A percentile compares a stretch with the other conserved stretches of the same genome.
These are phyloP conservation scores for Arctopsyche grandis DNA, from an alignment of 1,140 invertebrate species.

Conservation along the genomic window DNA sequence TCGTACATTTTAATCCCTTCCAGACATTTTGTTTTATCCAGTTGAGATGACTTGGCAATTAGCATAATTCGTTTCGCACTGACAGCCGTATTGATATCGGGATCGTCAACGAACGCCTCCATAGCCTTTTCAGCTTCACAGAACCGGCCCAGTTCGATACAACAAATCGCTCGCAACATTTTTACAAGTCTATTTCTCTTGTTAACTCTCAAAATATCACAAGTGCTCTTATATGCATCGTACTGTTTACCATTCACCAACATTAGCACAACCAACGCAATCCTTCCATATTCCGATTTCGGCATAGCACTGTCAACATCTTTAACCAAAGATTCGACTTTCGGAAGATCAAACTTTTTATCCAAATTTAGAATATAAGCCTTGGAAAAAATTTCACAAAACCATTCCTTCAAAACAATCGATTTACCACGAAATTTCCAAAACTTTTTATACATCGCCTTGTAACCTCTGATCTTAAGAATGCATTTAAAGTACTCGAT, in stretches of 20 bases:
- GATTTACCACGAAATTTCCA: background rate
- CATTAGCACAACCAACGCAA: background rate
- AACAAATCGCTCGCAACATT: too few species aligned
- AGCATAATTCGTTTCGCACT: conserved; percentile 39
- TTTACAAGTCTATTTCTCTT: too few species aligned
- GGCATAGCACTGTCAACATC: background rate
- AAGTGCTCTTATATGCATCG: background rate
- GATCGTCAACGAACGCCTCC: too few species aligned
- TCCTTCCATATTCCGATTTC: background rate
- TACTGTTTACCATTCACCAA: background rate
- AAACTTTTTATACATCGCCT: background rate
- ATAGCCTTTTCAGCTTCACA: too few species aligned
- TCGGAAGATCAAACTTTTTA: background rate
- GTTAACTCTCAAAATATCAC: too few species aligned
- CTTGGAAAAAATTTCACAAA: conserved; percentile 59
- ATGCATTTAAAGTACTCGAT: too few species aligned
- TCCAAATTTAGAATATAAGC: conserved; percentile 57
- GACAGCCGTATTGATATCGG: too few species aligned
- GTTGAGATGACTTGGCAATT: conserved; percentile 23
- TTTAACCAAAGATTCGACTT: background rate
- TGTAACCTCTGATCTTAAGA: too few species aligned
- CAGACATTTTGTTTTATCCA: conserved; percentile 29
- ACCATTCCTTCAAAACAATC: conserved; percentile 57
- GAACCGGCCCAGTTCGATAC: too few species aligned
- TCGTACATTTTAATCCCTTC: conserved; percentile 37